Evolutionary conservation across 2,113 vertebrate genomes (phyloP).

Genomic region (Bagarius yarrelli): DNA sequence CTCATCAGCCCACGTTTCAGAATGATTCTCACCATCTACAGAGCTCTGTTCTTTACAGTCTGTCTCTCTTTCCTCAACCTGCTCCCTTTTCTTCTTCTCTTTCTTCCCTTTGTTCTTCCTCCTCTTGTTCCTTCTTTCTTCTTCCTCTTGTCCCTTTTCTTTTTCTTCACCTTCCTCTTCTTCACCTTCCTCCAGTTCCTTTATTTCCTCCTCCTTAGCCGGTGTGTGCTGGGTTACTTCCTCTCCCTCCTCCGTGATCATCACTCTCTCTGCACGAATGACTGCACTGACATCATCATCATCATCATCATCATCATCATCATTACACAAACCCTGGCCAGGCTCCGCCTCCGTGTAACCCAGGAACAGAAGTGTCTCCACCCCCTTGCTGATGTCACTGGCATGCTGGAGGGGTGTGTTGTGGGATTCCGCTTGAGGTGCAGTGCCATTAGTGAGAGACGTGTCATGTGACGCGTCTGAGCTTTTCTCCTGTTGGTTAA

Average conservation of each 20-base stretch:
- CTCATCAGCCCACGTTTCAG: not conserved
- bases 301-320: conserved; percentile 61
- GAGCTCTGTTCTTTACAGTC: not conserved
- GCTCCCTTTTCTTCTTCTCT: not conserved
- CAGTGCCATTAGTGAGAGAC: conserved; percentile 57
- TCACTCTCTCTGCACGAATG: conserved; percentile 70
- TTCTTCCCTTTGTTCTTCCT: not conserved
- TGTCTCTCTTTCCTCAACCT: conserved; percentile 13
- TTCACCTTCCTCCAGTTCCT: not conserved
- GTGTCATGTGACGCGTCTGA: conserved; percentile 8
- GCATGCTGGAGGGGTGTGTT: not conserved
- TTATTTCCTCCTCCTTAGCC: not conserved
- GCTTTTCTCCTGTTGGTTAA: conserved; percentile 15
- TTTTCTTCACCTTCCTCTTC: not conserved
- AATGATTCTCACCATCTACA: conserved; percentile 14
- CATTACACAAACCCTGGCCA: conserved; percentile 45
- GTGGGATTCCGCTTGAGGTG: conserved; percentile 1
- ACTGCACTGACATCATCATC: conserved; percentile 61
- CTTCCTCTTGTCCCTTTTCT: not conserved
- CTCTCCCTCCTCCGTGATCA: conserved; percentile 69
- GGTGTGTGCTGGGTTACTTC: conserved; percentile 29
- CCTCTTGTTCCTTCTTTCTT: not conserved
- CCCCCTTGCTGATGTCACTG: conserved; percentile 39
- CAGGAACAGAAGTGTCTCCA: conserved; percentile 45
- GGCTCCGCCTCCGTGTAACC: conserved; percentile 50